Conservation (phyloP, 2,888 invertebrate genomes). For the Hemistola chrysoprasaria region DNA sequence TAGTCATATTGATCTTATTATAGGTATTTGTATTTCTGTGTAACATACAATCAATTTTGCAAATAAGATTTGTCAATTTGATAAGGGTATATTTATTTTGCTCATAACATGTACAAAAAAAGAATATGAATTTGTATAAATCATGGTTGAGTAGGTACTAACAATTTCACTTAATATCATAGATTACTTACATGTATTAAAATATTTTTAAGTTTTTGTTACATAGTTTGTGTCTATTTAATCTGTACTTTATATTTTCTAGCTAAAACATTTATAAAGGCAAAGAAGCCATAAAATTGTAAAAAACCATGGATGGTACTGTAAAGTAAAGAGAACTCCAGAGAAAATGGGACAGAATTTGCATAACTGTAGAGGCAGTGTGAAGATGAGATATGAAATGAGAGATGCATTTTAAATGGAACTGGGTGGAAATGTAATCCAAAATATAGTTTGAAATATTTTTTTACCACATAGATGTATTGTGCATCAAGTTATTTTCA, state of each 20-base stretch:
- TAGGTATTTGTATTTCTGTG: no score
- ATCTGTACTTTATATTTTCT: constrained; percentile 40
- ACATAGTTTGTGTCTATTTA: constrained; percentile 6
- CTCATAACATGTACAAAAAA: not conserved
- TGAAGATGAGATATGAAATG: constrained; percentile 46
- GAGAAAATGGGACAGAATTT: constrained; percentile 30
- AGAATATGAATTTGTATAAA: not conserved
- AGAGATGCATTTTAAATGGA: no score
- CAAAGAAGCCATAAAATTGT: constrained; percentile 25
- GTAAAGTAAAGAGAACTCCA: constrained; percentile 52
- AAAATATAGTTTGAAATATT: constrained; percentile 66
- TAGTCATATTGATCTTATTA: no score
- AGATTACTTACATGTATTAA: no score
- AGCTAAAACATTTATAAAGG: constrained; percentile 27
- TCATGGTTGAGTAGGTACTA: constrained; percentile 43
- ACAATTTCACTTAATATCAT: no score
- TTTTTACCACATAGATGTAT: constrained; percentile 37
- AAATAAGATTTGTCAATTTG: no score
- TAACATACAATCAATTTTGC: no score
- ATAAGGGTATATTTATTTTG: no score
- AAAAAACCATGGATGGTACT: constrained; percentile 70
- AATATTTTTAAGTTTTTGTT: no score
- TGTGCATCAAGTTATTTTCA: constrained; percentile 53
- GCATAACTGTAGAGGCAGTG: constrained; percentile 36
- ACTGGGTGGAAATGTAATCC: constrained; percentile 80